phyloP scores from a whole-genome alignment of 2,888 invertebrate species.

The Allygus modestus region DNA sequence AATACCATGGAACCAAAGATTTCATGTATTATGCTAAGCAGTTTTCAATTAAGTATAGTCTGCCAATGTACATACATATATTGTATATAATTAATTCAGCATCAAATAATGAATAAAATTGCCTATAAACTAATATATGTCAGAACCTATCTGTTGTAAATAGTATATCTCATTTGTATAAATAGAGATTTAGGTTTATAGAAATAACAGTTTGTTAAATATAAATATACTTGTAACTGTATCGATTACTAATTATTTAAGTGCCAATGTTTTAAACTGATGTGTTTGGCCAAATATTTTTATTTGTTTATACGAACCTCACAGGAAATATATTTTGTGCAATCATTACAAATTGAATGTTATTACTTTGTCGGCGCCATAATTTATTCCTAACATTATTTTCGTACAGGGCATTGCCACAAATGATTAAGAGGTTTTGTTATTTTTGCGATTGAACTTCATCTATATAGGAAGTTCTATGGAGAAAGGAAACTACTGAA shows the following conservation, averaged over 20 bases:
- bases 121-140: neutral
- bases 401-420: too few relatives aligned
- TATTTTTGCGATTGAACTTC: too few relatives aligned
- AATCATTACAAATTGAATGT: neutral
- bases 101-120: neutral
- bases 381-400: too few relatives aligned
- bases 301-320: constrained; percentile 8
- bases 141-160: neutral
- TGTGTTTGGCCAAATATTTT: constrained; percentile 27
- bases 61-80: neutral
- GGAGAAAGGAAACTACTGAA: too few relatives aligned
- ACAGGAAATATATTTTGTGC: constrained; percentile 36
- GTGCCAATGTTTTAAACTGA: constrained; percentile 11
- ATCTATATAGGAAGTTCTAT: too few relatives aligned
- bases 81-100: neutral
- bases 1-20: constrained; percentile 54
- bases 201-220: constrained; percentile 13
- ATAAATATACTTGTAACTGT: neutral
- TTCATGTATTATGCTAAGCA: constrained; percentile 19
- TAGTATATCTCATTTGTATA: neutral
- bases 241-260: constrained; percentile 10
- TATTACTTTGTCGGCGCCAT: too few relatives aligned
- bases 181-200: neutral
- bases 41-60: neutral
- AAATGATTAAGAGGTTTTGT: too few relatives aligned